Evolutionary conservation across 2,797 vertebrate genomes (phyloP), one percentile per base, ranked within the genome.

Genomic region (Hypotaenidia philippensis): DNA sequence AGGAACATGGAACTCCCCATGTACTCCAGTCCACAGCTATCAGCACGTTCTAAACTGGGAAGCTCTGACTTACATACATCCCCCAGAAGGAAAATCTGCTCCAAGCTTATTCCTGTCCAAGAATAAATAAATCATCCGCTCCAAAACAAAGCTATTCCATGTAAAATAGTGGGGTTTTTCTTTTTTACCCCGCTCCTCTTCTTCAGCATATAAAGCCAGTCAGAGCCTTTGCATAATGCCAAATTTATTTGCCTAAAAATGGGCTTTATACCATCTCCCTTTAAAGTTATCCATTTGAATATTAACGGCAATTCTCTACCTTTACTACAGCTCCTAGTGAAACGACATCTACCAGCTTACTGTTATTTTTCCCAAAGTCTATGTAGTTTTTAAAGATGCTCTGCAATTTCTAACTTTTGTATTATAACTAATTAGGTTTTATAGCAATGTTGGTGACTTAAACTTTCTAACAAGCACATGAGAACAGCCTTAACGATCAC

Each of bases 41-140:
- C 31, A 60, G 81, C 55, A 26, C 10, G 16, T 41, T 90, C 87
- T 17, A 10, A 66, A 74, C 82, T 57, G 81, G 82, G 87, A 84
- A 72, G 64, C 83, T 50, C 56, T 81, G 89, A 75, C 53, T 93
- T 89, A 11, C 0, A n/a, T 12, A 31, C 41, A 36, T 76, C 57
- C 65, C 85, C 64, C 40, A 6, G 56, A 89, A 89, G 64, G 91
- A 89, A 83, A 87, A 70, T n/a, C 79, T 87, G 79, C 82, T 96
- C 91, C 83, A 93, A 85, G 52, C 40, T 63, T 79, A 57, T 85
- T 94, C 94, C 70, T 87, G 64, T 77, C 91, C 90, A 95, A 94
- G 79, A 94, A 89, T 85, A 96, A 95, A 89, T 71, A 71, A 93
- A 88, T 92, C 80, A 88, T 93, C 85, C 91, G 72, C 72, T 95